Evolutionary conservation across 1,140 invertebrate genomes (phyloP).

Genomic region (Amphibalanus amphitrite): DNA sequence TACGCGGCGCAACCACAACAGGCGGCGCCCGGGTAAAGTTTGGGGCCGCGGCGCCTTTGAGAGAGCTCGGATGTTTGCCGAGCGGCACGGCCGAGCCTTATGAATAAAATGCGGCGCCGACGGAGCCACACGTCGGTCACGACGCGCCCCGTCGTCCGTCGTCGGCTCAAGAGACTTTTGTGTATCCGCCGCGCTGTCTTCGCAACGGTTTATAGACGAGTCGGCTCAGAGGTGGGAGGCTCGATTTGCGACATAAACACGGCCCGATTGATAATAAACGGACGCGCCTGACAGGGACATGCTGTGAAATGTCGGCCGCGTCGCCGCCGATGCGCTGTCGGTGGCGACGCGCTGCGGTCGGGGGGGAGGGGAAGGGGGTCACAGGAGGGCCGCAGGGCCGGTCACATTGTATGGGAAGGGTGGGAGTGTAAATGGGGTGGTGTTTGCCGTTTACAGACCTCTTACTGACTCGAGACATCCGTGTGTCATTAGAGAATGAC

Average conservation of each 20-base stretch:
- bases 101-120: background rate
- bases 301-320: background rate
- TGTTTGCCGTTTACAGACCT: no score
- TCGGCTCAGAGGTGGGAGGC: background rate
- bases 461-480: no score
- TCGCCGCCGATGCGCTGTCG: background rate
- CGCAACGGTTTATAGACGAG: background rate
- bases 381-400: no score
- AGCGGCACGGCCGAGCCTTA: background rate
- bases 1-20: background rate
- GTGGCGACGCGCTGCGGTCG: background rate
- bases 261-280: background rate
- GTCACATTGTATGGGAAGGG: no score
- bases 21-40: background rate
- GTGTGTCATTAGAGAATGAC: no score
- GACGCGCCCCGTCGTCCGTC: background rate
- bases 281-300: background rate
- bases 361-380: no score
- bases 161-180: background rate
- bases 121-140: background rate
- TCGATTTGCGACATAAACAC: conserved; percentile 1
- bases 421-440: no score
- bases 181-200: background rate
- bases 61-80: background rate
- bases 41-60: background rate